Evolutionary conservation across 2,113 vertebrate species (phyloP).

Genomic region (Mustela nigripes): DNA sequence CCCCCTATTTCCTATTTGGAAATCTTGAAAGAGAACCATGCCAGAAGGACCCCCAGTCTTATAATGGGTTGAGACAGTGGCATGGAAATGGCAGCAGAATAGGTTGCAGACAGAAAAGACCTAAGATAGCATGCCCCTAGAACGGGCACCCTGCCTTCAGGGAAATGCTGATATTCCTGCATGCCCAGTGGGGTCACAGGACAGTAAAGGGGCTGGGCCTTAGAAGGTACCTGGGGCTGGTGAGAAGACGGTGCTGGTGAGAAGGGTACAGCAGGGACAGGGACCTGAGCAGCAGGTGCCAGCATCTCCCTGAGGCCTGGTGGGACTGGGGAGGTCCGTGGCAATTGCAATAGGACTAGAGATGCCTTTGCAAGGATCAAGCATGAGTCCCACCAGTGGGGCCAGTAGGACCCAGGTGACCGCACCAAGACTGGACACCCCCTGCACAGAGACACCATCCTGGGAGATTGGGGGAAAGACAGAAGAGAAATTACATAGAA

Average conservation of each 20-base stretch:
- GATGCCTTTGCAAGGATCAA: background rate
- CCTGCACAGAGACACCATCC: background rate
- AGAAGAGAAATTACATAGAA: background rate
- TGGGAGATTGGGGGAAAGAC: rapidly evolving
- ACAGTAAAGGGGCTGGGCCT: background rate
- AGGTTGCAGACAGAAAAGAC: background rate
- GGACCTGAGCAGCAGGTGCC: background rate
- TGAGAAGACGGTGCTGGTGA: background rate
- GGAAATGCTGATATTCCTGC: background rate
- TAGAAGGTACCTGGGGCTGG: background rate
- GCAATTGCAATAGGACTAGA: too few species aligned
- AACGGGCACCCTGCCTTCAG: background rate
- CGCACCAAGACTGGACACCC: rapidly evolving
- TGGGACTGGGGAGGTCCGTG: background rate
- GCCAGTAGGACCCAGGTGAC: background rate
- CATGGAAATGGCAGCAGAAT: background rate
- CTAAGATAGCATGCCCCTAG: too few species aligned
- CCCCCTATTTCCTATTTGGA: background rate
- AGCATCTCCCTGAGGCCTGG: background rate
- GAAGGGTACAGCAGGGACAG: too few species aligned
- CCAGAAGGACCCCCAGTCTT: background rate
- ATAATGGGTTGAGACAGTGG: background rate
- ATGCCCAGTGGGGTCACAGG: background rate
- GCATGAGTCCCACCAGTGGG: background rate
- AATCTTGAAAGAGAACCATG: background rate